Evolutionary conservation across 2,797 vertebrate species (phyloP).

Genomic region (Huso huso): DNA sequence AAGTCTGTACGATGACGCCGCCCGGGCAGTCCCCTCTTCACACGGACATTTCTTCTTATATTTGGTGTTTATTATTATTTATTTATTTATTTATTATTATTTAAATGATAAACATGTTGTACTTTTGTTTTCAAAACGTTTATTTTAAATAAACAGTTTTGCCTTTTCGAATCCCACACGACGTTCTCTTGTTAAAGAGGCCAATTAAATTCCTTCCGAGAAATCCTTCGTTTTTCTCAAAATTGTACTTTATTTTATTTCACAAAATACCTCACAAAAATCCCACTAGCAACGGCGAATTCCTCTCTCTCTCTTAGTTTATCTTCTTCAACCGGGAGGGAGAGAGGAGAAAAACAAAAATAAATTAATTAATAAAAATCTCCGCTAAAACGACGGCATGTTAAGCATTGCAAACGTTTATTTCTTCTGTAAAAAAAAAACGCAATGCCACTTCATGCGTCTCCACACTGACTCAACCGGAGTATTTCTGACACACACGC

Average conservation of each 20-base stretch:
- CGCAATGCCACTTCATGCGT: too few relatives aligned
- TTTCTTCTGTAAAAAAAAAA: constrained; percentile 31
- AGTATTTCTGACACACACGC: constrained; percentile 9
- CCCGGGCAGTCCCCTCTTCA: constrained; percentile 47
- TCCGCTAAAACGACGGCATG: constrained; percentile 58
- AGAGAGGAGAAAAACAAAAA: constrained; percentile 22
- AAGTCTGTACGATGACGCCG: constrained; percentile 44
- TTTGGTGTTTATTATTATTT: constrained; percentile 30
- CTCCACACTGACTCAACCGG: too few relatives aligned
- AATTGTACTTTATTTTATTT: constrained; percentile 13
- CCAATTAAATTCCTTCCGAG: constrained; percentile 41
- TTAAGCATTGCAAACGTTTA: constrained; percentile 49
- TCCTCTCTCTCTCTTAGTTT: constrained; percentile 20
- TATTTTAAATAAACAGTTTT: constrained; percentile 32
- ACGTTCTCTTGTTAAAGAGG: constrained; percentile 15
- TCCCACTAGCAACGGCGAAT: constrained; percentile 33
- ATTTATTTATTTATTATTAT: constrained; percentile 2
- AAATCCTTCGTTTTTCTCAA: constrained; percentile 47
- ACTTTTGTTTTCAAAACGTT: background rate
- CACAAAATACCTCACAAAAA: constrained; percentile 14
- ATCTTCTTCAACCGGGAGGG: constrained; percentile 22
- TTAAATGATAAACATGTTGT: background rate
- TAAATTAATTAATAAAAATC: constrained; percentile 39
- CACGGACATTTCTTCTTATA: constrained; percentile 45
- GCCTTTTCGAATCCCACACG: constrained; percentile 27